A percentile compares a stretch with the other conserved stretches of the same genome.
Evolutionary conservation across 2,797 vertebrate species (phyloP).

Genomic region (Monodelphis domestica): DNA sequence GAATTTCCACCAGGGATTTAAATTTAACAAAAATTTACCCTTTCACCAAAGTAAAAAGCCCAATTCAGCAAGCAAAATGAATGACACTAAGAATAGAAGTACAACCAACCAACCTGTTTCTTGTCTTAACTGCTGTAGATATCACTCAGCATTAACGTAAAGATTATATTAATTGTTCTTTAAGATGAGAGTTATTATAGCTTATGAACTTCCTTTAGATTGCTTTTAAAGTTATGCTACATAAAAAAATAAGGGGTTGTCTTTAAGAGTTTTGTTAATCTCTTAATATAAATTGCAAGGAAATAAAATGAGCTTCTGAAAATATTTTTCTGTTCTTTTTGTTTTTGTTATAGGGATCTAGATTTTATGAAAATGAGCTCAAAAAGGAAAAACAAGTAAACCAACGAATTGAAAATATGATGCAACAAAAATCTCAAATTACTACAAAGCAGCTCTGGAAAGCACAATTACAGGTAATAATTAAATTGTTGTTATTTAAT

Average conservation of each 20-base stretch:
- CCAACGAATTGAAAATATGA: constrained; percentile 94
- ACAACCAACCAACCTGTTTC: not conserved
- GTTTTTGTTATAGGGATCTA: constrained; percentile 90
- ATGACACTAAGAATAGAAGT: not conserved
- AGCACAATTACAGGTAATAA: constrained; percentile 89
- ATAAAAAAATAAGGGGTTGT: not conserved
- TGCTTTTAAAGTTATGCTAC: not conserved
- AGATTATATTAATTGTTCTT: not conserved
- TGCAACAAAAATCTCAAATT: constrained; percentile 91
- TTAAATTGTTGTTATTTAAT: not conserved
- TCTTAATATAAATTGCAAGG: not conserved
- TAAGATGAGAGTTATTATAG: not conserved
- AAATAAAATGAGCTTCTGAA: constrained; percentile 31
- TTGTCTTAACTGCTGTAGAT: not conserved
- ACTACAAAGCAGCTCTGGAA: constrained; percentile 91
- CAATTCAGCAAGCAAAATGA: not conserved
- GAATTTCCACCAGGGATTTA: not conserved
- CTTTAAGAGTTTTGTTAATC: not conserved
- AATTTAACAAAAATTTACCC: not conserved
- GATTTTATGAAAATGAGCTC: constrained; percentile 95
- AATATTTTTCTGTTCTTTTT: constrained; percentile 59
- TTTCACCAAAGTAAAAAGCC: not conserved
- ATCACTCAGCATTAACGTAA: not conserved
- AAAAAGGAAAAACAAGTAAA: constrained; percentile 97
- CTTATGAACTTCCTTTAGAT: not conserved